Base-by-base conservation (phyloP, 35 echinoderm and acorn worm genomes). In the Ptychodera flava region DNA sequence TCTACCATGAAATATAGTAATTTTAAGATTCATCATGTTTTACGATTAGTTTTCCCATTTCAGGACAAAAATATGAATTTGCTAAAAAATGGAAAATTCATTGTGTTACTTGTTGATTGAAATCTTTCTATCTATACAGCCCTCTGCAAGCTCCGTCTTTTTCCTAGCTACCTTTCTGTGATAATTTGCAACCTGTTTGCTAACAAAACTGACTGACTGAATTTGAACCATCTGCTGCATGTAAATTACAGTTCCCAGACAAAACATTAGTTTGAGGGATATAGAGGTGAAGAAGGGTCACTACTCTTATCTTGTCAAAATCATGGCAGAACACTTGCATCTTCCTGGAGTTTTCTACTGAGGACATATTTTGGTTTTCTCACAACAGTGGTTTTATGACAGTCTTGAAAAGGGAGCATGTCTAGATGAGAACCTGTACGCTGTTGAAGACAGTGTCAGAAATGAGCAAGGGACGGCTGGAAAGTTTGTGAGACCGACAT, bases 61-160 rank as follows among this genome's bases (percentile, higher is more conserved):
- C 36, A 92, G 95, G 95, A 77, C 87, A 88, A 37, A 98, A 98
- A 75, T 98, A 93, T 90, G 95, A 98, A 53, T 94, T 94, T 92
- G 95, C 95, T 22, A 92, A 52, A 31, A 94, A 94, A 37, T 98
- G 95, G 95, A 98, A 94, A 82, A 92, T 98, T 34, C 95, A 94
- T 53, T 94, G 92, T 33, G 86, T 98, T 27, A 85, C 90, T n/a
- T n/a, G n/a, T n/a, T n/a, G n/a, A n/a, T n/a, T n/a, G n/a, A n/a
- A n/a, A n/a, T n/a, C n/a, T n/a, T n/a, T n/a, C n/a, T n/a, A n/a
- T n/a, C n/a, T n/a, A n/a, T n/a, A n/a, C n/a, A n/a, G n/a, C n/a
- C n/a, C n/a, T n/a, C n/a, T n/a, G n/a, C n/a, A n/a, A n/a, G n/a
- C n/a, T n/a, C n/a, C n/a, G n/a, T n/a, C n/a, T n/a, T n/a, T n/a